Base-by-base conservation (phyloP, 2,888 invertebrate species). In the Villa cingulata region DNA sequence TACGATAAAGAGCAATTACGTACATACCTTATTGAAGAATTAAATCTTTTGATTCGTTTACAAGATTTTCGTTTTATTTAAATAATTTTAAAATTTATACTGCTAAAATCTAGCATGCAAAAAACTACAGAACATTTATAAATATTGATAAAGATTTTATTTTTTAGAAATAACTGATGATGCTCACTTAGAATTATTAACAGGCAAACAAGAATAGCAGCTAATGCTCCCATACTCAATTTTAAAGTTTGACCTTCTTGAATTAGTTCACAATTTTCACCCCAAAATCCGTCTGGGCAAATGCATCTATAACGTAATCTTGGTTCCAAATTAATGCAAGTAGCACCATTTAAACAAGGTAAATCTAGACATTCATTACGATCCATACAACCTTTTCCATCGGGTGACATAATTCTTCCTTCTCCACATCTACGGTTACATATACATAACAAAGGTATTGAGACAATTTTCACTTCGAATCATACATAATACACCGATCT, bases 161-260 rank as follows among this genome's bases (percentile, higher is more conserved):
- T 32, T 5, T 20, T 20, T 15, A 19, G 20, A 12, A 14, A 39
- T 12, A 12, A 51, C 12, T 29, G 29, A 46, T 46, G 47, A 59
- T 65, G 83, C 90, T 89, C 81, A 96, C 96, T 86, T 72, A 96
- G 81, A 64, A 97, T 90, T 70, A 94, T 88, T 71, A 95, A 81
- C 64, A 96, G 82, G 74, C 95, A 96, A 73, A 96, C 89, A 70
- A 97, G 80, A 69, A 98, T 96, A 65, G 95, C 94, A 54, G 95
- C 91, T 59, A 98, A 77, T 53, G 96, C 96, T 57, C 94, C 92
- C 83, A 90, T 90, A 74, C 94, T 91, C 66, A 97, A 81, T 65
- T 92, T 91, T 62, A 96, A 78, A 55, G 90, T 90, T 73, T 90
- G 90, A 60, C 91, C 92, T 68, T 95, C 92, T 66, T 90, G 88